Percentiles rank a stretch among this genome's conserved stretches.
phyloP scores from a whole-genome alignment of 1,140 invertebrate species.

The Pseudoatta argentina region DNA sequence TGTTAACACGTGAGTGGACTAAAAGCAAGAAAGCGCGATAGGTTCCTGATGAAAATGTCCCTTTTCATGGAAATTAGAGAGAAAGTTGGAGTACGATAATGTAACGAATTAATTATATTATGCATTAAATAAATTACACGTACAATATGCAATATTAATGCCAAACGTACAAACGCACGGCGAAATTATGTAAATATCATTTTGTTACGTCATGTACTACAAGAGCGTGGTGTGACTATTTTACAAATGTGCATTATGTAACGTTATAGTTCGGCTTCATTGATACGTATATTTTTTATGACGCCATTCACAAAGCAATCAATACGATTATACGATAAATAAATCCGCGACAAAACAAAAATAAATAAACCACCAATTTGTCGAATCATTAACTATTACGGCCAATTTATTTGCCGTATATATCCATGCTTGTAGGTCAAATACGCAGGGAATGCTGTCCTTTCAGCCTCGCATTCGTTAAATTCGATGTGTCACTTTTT shows the following conservation, averaged over 20 bases:
- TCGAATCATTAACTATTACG: constrained; percentile 49
- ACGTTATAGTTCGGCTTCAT: constrained; percentile 46
- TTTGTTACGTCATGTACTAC: constrained; percentile 41
- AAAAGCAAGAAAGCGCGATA: neutral
- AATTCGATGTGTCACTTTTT: neutral
- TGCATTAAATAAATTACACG: neutral
- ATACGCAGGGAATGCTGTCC: neutral
- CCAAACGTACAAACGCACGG: neutral
- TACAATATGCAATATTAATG: neutral
- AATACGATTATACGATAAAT: constrained; percentile 33
- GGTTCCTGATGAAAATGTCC: neutral
- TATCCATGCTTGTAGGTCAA: constrained; percentile 39
- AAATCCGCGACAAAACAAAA: constrained; percentile 40
- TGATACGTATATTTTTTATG: constrained; percentile 48
- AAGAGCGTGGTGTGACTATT: constrained; percentile 34
- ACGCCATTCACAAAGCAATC: neutral
- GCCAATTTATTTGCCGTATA: constrained; percentile 39
- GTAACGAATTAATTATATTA: neutral
- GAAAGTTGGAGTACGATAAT: neutral
- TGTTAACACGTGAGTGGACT: neutral
- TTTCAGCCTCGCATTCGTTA: neutral
- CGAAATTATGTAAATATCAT: constrained; percentile 42
- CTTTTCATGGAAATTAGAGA: neutral
- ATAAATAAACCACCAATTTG: constrained; percentile 55
- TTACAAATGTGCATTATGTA: constrained; percentile 51